Conservation (phyloP, 2,888 invertebrate genomes). For the Drosophila anomelani region DNA sequence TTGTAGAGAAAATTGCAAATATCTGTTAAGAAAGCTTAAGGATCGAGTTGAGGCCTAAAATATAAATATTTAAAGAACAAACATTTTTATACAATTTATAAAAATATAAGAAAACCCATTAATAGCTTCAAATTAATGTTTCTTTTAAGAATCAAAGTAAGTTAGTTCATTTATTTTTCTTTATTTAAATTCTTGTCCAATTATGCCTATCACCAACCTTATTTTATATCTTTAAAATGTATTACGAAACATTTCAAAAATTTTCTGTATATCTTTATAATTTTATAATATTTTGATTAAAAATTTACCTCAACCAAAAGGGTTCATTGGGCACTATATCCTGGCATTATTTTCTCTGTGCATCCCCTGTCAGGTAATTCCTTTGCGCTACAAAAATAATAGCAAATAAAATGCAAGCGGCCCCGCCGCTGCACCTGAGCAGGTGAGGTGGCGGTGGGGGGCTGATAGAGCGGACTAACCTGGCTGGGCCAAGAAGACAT, state of each 20-base stretch:
- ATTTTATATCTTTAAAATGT: background rate
- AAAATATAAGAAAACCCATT: background rate
- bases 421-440: conserved; percentile 46
- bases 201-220: background rate
- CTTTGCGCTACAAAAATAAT: conserved; percentile 81
- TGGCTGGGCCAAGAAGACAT: conserved; percentile 45
- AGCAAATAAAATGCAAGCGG: conserved; percentile 79
- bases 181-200: background rate
- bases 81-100: background rate
- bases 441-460: conserved; percentile 23
- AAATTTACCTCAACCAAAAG: background rate
- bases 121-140: rapidly evolving
- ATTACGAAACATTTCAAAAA: background rate
- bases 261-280: background rate
- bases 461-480: conserved; percentile 7
- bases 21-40: too few relatives aligned
- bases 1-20: rapidly evolving
- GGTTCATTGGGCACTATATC: background rate
- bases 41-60: background rate
- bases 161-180: background rate
- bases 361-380: conserved; percentile 61
- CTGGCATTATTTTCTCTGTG: conserved; percentile 5
- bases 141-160: background rate
- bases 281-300: background rate
- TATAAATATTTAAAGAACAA: background rate